Evolutionary conservation across 2,113 vertebrate species (phyloP).

Genomic region (Hymenochirus boettgeri): DNA sequence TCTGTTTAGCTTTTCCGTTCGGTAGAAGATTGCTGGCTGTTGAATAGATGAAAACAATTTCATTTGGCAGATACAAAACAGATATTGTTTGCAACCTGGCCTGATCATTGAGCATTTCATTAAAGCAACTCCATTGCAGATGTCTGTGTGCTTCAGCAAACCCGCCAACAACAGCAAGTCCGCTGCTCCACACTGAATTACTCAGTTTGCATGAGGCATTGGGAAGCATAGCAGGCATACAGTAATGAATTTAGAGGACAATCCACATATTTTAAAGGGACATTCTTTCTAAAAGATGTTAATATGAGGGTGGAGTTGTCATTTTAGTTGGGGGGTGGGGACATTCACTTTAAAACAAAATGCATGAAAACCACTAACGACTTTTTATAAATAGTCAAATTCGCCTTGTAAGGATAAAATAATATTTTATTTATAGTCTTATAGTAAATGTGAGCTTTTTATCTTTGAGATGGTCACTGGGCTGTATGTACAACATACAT

Average conservation of each 20-base stretch:
- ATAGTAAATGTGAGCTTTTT: slow-evolving; percentile 92
- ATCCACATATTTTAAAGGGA: too few relatives aligned
- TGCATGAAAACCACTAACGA: too few relatives aligned
- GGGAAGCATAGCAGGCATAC: too few relatives aligned
- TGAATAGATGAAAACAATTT: background rate
- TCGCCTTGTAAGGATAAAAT: slow-evolving; percentile 94
- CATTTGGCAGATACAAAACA: slow-evolving; percentile 28
- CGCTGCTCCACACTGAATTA: too few relatives aligned
- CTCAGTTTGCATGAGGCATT: too few relatives aligned
- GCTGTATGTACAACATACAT: slow-evolving; percentile 98
- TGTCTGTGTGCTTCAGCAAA: background rate
- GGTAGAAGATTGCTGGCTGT: slow-evolving; percentile 3
- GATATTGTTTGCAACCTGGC: background rate
- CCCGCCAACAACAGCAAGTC: background rate
- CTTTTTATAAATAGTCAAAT: too few relatives aligned
- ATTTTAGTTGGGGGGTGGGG: too few relatives aligned
- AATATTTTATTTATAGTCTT: slow-evolving; percentile 96
- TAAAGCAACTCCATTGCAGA: background rate
- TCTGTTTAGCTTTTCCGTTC: background rate
- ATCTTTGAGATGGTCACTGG: slow-evolving; percentile 84
- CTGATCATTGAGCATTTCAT: background rate
- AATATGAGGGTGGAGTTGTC: too few relatives aligned
- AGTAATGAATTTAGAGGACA: too few relatives aligned
- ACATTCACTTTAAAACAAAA: too few relatives aligned
- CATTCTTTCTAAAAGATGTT: too few relatives aligned